A percentile compares a stretch with the other conserved stretches of the same genome.
phyloP scores from a whole-genome alignment of 2,113 vertebrate species.

The Xyrauchen texanus region DNA sequence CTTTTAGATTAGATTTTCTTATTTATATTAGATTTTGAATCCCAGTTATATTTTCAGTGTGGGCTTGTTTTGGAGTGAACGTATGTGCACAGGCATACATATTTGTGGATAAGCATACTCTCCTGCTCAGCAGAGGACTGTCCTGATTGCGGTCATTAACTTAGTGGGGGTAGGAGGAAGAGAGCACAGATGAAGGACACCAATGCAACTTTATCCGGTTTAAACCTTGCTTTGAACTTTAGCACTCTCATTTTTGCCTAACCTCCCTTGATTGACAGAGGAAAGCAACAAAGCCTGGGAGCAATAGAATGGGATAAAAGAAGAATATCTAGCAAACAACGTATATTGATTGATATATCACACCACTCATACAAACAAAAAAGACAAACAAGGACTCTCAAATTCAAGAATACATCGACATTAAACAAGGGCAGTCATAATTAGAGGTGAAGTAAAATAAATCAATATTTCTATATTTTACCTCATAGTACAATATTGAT shows the following conservation, averaged over 20 bases:
- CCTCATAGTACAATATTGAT: too few species aligned
- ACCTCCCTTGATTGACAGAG: slow-evolving; percentile 3
- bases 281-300: slow-evolving; percentile 7
- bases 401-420: slow-evolving; percentile 12
- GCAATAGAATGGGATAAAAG: neutral
- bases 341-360: slow-evolving; percentile 18
- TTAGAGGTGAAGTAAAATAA: too few species aligned
- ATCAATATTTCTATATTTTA: too few species aligned
- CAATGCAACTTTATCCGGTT: neutral
- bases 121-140: neutral
- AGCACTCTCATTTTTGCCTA: slow-evolving; percentile 8
- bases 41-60: too few species aligned
- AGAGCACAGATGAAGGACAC: neutral
- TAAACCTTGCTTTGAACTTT: slow-evolving; percentile 21
- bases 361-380: neutral
- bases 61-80: neutral
- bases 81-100: neutral
- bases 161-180: neutral
- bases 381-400: slow-evolving; percentile 16
- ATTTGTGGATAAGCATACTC: neutral
- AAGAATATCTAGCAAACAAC: neutral
- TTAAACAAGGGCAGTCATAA: neutral
- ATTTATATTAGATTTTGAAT: too few species aligned
- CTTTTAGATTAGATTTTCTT: too few species aligned
- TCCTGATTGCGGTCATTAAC: slow-evolving; percentile 26